A percentile compares a stretch with the other conserved stretches of the same genome.
These are phyloP conservation scores for Yponomeuta cagnagella DNA, from an alignment of 2,888 invertebrate genomes.

Conservation along the genomic window DNA sequence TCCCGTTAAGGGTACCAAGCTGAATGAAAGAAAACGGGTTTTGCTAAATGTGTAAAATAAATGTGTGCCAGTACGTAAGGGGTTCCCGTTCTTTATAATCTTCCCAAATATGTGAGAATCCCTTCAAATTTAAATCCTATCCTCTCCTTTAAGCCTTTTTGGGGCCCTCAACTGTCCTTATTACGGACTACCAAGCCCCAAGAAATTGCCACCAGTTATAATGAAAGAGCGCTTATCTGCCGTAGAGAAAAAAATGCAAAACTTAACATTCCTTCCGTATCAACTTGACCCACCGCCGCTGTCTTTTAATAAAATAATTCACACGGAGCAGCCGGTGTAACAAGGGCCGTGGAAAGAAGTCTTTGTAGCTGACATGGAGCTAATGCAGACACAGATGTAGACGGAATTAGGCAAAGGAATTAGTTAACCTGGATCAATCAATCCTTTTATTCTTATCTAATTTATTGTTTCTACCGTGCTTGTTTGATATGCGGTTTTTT, in stretches of 20 bases:
- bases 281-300: background rate
- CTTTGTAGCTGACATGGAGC: background rate
- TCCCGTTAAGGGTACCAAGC: too few species aligned
- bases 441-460: too few species aligned
- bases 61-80: too few species aligned
- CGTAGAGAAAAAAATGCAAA: background rate
- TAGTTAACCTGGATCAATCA: too few species aligned
- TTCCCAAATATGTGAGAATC: too few species aligned
- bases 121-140: background rate
- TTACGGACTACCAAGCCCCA: background rate
- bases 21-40: too few species aligned
- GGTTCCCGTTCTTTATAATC: too few species aligned
- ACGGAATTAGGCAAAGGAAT: background rate
- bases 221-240: background rate
- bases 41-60: too few species aligned
- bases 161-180: background rate
- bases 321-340: background rate
- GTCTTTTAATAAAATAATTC: slow-evolving; percentile 1
- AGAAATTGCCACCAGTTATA: background rate
- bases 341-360: background rate
- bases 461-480: too few species aligned
- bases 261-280: background rate
- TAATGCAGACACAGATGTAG: background rate
- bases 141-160: background rate
- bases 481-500: too few species aligned